Evolutionary conservation across 2,113 vertebrate species (phyloP).

Genomic region (Galemys pyrenaicus): DNA sequence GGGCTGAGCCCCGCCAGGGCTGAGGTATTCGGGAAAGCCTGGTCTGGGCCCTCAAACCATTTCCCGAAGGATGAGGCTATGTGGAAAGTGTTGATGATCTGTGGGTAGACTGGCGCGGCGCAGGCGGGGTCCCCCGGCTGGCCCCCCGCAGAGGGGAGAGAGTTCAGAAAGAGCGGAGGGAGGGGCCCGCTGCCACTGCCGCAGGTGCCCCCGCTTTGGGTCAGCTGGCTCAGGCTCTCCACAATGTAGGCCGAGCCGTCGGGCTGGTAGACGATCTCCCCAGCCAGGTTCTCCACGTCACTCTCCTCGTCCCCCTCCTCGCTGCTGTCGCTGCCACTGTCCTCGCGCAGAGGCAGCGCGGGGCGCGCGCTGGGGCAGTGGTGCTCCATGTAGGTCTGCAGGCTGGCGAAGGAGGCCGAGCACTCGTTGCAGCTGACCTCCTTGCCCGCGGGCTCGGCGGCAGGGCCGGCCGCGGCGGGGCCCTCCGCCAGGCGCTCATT

Average conservation of each 20-base stretch:
- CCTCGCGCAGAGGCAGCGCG: conserved; percentile 82
- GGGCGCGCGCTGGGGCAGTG: conserved; percentile 83
- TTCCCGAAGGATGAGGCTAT: conserved; percentile 99
- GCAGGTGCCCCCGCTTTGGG: conserved; percentile 91
- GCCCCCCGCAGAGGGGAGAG: conserved; percentile 88
- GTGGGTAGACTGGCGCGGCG: conserved; percentile 93
- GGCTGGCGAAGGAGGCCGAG: conserved; percentile 86
- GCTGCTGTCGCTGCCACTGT: conserved; percentile 95
- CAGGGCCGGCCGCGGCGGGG: conserved; percentile 72
- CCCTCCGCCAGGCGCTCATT: conserved; percentile 84
- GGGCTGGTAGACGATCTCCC: conserved; percentile 99
- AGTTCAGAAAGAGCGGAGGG: conserved; percentile 92
- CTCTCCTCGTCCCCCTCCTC: conserved; percentile 94
- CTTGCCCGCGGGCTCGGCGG: conserved; percentile 82
- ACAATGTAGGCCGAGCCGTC: conserved; percentile 99
- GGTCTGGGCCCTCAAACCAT: conserved; percentile 98
- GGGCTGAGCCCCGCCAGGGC: conserved; percentile 97
- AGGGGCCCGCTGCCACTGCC: conserved; percentile 85
- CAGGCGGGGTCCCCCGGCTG: conserved; percentile 92
- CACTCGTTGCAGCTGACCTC: conserved; percentile 90
- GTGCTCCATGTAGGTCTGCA: conserved; percentile 92
- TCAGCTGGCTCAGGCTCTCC: conserved; percentile 98
- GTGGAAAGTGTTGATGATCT: conserved; percentile 99
- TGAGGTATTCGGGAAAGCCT: conserved; percentile 99
- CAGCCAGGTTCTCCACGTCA: conserved; percentile 99